phyloP scores from a whole-genome alignment of 2,113 vertebrate species.

The Thalassoma bifasciatum region DNA sequence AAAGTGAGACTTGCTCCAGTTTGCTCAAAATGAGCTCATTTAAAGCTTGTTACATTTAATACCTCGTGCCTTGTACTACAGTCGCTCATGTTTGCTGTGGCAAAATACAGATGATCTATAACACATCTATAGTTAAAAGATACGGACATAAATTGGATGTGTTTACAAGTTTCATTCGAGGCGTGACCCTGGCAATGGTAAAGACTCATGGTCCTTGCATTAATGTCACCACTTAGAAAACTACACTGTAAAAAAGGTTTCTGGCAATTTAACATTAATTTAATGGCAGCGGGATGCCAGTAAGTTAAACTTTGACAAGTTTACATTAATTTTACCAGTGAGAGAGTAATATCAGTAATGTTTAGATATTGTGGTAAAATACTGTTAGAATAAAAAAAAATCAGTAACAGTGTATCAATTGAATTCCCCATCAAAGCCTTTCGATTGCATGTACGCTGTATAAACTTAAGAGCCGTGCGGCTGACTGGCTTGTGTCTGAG shows the following conservation, averaged over 20 bases:
- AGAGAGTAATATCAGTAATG: too few relatives aligned
- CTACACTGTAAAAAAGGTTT: too few relatives aligned
- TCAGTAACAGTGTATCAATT: too few relatives aligned
- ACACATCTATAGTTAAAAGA: neutral
- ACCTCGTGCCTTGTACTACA: neutral
- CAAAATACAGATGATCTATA: neutral
- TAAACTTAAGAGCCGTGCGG: constrained; percentile 41
- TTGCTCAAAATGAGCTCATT: neutral
- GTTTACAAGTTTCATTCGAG: neutral
- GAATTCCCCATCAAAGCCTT: constrained; percentile 31
- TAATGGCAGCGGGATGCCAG: too few relatives aligned
- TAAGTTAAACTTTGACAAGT: too few relatives aligned
- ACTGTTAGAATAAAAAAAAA: too few relatives aligned
- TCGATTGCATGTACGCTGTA: constrained; percentile 45
- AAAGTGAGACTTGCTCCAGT: constrained; percentile 16
- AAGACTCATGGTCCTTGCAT: constrained; percentile 7
- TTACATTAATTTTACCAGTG: too few relatives aligned
- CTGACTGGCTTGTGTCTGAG: constrained; percentile 34
- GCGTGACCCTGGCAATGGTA: constrained; percentile 1
- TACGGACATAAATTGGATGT: neutral
- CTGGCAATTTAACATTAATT: too few relatives aligned
- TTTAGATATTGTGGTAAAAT: too few relatives aligned
- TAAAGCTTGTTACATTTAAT: constrained; percentile 10
- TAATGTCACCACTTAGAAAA: constrained; percentile 18
- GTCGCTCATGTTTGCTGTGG: neutral